phyloP scores from a whole-genome alignment of 2,113 vertebrate genomes.

The Siniperca chuatsi region DNA sequence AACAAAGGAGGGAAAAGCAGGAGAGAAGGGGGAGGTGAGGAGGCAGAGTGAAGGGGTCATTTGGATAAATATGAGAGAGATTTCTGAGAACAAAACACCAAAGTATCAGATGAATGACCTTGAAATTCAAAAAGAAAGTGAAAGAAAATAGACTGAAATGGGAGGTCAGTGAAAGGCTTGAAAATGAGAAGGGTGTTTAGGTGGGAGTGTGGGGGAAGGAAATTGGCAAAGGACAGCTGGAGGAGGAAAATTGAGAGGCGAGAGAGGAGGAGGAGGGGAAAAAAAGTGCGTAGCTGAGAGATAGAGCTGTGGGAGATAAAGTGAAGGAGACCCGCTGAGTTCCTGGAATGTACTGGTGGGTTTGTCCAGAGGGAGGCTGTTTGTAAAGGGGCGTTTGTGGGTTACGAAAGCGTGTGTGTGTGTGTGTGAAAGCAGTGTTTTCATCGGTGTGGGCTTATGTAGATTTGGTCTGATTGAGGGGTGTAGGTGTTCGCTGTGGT shows the following conservation, averaged over 20 bases:
- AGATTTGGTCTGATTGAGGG: slow-evolving; percentile 9
- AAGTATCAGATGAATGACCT: slow-evolving; percentile 6
- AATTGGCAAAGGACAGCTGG: slow-evolving; percentile 24
- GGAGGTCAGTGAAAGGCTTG: slow-evolving; percentile 26
- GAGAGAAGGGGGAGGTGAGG: slow-evolving; percentile 3
- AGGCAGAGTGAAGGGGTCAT: not conserved
- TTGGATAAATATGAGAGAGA: slow-evolving; percentile 29
- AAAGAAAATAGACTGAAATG: slow-evolving; percentile 14
- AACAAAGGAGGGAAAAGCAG: slow-evolving; percentile 47
- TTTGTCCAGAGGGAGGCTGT: slow-evolving; percentile 58
- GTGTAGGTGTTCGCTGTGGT: slow-evolving; percentile 9
- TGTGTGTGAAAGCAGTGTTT: slow-evolving; percentile 25
- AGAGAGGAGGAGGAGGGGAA: not conserved
- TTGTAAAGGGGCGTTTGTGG: slow-evolving; percentile 45
- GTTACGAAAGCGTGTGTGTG: slow-evolving; percentile 54
- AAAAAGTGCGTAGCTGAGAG: slow-evolving; percentile 24
- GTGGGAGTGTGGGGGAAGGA: slow-evolving; percentile 27
- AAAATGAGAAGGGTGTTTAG: slow-evolving; percentile 45
- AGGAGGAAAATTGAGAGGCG: slow-evolving; percentile 22
- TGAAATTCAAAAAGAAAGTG: slow-evolving; percentile 39
- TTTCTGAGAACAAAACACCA: not conserved
- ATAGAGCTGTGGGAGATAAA: slow-evolving; percentile 59
- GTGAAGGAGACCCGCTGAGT: slow-evolving; percentile 60
- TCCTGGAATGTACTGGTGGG: slow-evolving; percentile 70
- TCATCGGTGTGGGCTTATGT: slow-evolving; percentile 11